Conservation (phyloP, 2,797 vertebrate species). For the Pygocentrus nattereri region DNA sequence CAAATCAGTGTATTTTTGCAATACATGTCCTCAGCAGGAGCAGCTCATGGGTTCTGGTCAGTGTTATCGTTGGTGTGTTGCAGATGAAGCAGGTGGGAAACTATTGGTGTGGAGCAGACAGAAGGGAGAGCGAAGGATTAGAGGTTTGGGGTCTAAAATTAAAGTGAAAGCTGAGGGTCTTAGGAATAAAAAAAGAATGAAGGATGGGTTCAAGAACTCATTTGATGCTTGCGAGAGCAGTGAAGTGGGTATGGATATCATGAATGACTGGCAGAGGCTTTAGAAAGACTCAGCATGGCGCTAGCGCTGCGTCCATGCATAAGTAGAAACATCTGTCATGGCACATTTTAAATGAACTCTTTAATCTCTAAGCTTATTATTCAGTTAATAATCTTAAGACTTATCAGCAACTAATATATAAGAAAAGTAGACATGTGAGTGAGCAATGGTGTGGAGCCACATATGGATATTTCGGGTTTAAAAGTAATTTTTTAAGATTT, state of each 20-base stretch:
- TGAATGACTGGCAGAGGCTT: constrained; percentile 3
- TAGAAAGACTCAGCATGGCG: constrained; percentile 20
- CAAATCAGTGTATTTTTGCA: no score
- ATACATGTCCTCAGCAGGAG: neutral
- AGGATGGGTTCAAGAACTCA: constrained; percentile 71
- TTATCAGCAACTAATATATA: neutral
- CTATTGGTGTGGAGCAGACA: constrained; percentile 9
- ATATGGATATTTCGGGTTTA: neutral
- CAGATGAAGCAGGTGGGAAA: constrained; percentile 41
- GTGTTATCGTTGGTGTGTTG: constrained; percentile 25
- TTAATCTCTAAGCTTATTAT: neutral
- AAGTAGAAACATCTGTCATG: neutral
- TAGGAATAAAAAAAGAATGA: constrained; percentile 71
- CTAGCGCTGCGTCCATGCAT: neutral
- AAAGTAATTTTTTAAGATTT: neutral
- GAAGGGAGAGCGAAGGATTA: constrained; percentile 36
- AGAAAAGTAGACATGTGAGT: neutral
- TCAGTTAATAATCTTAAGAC: neutral
- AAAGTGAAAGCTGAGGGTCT: constrained; percentile 69
- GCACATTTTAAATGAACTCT: neutral
- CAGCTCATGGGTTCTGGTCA: constrained; percentile 9
- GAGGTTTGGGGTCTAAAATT: constrained; percentile 23
- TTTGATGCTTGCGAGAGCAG: constrained; percentile 40
- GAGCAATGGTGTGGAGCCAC: neutral
- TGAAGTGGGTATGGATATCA: constrained; percentile 24